Evolutionary conservation across 2,888 invertebrate species (phyloP).

Genomic region (Dolomedes plantarius): DNA sequence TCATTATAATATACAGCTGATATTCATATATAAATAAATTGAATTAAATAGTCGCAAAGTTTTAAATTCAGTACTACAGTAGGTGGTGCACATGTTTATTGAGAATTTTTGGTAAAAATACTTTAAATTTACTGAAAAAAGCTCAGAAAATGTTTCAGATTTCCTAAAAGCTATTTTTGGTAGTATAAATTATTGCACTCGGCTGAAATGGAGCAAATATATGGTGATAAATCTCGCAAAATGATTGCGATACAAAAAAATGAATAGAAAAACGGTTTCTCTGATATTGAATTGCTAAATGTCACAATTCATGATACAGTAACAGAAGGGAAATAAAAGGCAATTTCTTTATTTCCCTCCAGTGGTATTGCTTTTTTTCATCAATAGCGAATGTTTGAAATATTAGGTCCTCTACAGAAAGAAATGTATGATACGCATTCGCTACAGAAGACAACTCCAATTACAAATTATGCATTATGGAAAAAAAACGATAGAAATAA

Average conservation of each 20-base stretch:
- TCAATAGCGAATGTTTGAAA: not conserved
- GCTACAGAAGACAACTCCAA: not conserved
- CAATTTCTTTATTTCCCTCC: not conserved
- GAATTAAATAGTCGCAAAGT: too few species aligned
- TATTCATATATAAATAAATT: too few species aligned
- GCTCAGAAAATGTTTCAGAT: too few species aligned
- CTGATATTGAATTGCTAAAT: conserved; percentile 8
- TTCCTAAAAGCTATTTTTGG: not conserved
- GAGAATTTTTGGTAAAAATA: not conserved
- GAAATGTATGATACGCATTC: not conserved
- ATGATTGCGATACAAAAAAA: not conserved
- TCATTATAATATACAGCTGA: too few species aligned
- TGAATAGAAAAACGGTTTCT: not conserved
- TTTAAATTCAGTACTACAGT: too few species aligned
- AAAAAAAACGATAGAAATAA: not conserved
- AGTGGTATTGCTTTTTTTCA: not conserved
- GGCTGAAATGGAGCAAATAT: not conserved
- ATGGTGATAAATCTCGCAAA: not conserved
- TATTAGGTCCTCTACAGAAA: not conserved
- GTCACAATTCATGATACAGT: conserved; percentile 8
- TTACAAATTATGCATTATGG: not conserved
- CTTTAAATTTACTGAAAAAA: not conserved
- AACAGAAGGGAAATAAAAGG: not conserved
- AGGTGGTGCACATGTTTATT: too few species aligned
- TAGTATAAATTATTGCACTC: not conserved